phyloP scores from a whole-genome alignment of 2,888 invertebrate species.

The Andrena hattorfiana region DNA sequence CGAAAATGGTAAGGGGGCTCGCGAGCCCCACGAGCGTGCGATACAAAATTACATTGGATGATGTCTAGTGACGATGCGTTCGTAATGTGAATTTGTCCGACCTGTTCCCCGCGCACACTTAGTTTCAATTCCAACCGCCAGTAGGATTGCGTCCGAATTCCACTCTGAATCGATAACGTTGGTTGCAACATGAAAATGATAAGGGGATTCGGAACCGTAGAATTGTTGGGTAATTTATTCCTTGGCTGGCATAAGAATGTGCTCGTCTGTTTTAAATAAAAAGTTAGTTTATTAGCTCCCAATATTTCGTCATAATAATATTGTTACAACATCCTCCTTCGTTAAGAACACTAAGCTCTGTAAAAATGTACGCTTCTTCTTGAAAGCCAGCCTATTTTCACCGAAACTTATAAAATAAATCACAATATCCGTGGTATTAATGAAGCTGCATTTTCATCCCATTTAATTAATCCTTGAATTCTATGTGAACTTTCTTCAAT shows the following conservation, averaged over 20 bases:
- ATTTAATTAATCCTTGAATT: conserved; percentile 18
- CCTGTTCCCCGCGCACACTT: too few species aligned
- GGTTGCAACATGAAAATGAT: not conserved
- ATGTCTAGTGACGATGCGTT: too few species aligned
- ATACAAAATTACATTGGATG: too few species aligned
- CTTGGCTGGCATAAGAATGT: not conserved
- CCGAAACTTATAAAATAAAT: conserved; percentile 57
- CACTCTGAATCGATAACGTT: too few species aligned
- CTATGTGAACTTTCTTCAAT: conserved; percentile 14
- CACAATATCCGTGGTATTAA: conserved; percentile 50
- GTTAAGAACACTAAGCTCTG: conserved; percentile 35
- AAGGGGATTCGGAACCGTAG: too few species aligned
- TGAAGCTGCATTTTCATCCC: conserved; percentile 18
- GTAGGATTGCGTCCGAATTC: too few species aligned
- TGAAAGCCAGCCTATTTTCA: conserved; percentile 4
- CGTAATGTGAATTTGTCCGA: too few species aligned
- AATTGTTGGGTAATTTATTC: not conserved
- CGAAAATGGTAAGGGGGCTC: too few species aligned
- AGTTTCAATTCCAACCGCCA: too few species aligned
- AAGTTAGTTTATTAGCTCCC: conserved; percentile 59
- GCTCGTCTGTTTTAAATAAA: conserved; percentile 32
- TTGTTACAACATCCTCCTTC: conserved; percentile 36
- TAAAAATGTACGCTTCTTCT: conserved; percentile 20
- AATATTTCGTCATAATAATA: conserved; percentile 48
- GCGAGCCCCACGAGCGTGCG: too few species aligned